Base-by-base conservation (phyloP, 2,113 vertebrate genomes). In the Elanoides forficatus region DNA sequence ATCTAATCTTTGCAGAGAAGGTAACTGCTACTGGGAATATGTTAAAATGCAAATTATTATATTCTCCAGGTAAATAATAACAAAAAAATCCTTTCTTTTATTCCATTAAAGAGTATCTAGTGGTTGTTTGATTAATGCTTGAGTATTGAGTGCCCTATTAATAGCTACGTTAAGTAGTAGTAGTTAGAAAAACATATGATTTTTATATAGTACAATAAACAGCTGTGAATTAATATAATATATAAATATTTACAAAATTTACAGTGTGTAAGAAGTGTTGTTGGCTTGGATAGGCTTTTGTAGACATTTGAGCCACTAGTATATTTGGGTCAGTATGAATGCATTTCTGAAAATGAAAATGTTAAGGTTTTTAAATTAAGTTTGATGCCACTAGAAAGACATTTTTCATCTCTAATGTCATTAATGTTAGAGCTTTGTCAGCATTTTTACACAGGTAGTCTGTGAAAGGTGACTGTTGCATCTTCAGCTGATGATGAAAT, bases 271-370 rank as follows among this genome's bases (percentile, higher is more conserved):
- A 73, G 67, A 52, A 85, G 30, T 36, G 25, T 13, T 83, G 4
- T 43, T 94, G 79, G 55, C 48, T 83, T 70, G 13, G 27, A 42
- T 50, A 52, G 65, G 42, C 52, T 88, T 91, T 66, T 40, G 36
- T 36, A 70, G 67, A 29, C 50, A 45, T 68, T 80, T 58, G 65
- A 94, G 45, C 38, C 22, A 21, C 43, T 42, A 17, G 14, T 72
- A 6, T 85, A 50, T 87, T 89, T 76, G 56, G 7, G 48, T 55
- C 34, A 73, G 21, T 60, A n/a, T 50, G 20, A 94, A 23, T 72
- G 22, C 81, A 66, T 95, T 89, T 94, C 72, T 88, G 94, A 87
- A 97, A 95, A 84, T 78, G 13, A 80, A 91, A 86, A 92, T 65
- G n/a, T 36, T 95, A 65, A 55, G 8, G 40, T 56, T 95, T 96